phyloP scores from a whole-genome alignment of 2,797 vertebrate species.

The Sphenodon punctatus region DNA sequence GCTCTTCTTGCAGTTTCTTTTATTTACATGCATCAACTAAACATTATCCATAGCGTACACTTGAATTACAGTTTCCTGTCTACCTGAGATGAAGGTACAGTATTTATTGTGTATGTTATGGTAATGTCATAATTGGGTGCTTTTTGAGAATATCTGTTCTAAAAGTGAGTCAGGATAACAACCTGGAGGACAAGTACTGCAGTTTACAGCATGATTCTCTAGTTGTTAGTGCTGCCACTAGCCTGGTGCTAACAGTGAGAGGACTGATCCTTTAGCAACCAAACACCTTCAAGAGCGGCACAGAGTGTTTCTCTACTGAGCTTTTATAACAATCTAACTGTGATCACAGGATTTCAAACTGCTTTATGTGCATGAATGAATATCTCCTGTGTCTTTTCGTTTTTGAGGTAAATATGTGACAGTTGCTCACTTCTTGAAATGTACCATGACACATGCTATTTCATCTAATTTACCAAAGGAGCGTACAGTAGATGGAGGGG shows the following conservation, averaged over 20 bases:
- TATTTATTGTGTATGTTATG: neutral
- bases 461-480: slow-evolving; percentile 38
- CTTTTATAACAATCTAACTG: slow-evolving; percentile 18
- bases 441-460: neutral
- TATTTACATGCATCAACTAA: slow-evolving; percentile 18
- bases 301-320: neutral
- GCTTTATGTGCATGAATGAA: slow-evolving; percentile 7
- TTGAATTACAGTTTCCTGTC: neutral
- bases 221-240: too few relatives aligned
- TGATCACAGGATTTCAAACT: neutral
- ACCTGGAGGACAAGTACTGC: neutral
- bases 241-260: too few relatives aligned
- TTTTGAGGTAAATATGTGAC: neutral
- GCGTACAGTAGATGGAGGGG: neutral
- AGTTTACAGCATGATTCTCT: neutral
- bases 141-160: neutral
- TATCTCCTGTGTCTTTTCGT: neutral
- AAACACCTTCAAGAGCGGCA: neutral
- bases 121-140: neutral
- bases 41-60: neutral
- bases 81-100: neutral
- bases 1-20: neutral
- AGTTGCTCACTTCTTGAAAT: slow-evolving; percentile 39
- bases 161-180: neutral
- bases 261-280: neutral